Base-by-base conservation (phyloP, 2,888 invertebrate genomes). In the Lasioglossum vierecki region DNA sequence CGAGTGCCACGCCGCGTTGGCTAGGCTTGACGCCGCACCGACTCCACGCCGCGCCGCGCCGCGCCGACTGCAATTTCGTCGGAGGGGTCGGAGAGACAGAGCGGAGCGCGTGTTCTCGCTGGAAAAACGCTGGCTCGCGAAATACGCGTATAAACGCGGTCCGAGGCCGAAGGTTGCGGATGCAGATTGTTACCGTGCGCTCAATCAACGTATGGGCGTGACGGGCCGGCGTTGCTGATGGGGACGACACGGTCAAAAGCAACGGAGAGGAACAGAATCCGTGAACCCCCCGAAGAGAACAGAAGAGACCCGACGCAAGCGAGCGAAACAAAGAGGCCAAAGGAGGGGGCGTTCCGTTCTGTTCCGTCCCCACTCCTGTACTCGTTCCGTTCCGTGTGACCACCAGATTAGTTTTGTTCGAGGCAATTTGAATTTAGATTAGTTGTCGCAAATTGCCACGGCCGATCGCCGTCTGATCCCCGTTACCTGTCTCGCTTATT, bases 401-500 rank as follows among this genome's bases (percentile, higher is more conserved):
- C 92, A 89, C 92, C 90, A 93, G 94, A 94, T 95, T 94, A 94
- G 94, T 94, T 94, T 95, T 94, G 94, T 94, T 93, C 92, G 93
- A 92, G 91, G 92, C 93, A 93, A 94, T 94, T 94, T 94, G 94
- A 94, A 94, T 94, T 94, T 94, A 94, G 93, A 94, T 94, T 94
- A 94, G 94, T 93, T 94, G 94, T 93, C 92, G 93, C 93, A 94
- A 93, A 94, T 94, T 93, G 93, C 91, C 91, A 89, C 89, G 88
- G 90, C 91, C 92, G 90, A 93, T 93, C 91, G 90, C 89, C 88
- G 85, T 84, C 75, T 41, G 74, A 79, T 82, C 74, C 84, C 76
- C 85, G 79, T 39, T 76, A 73, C 78, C 76, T 76, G 77, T 75
- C 85, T 13, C 39, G 78, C 76, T 80, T 77, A 82, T 88, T 84